These are phyloP conservation scores for Amphiduros pacificus DNA, from an alignment of 2,888 invertebrate species.

Conservation along the genomic window DNA sequence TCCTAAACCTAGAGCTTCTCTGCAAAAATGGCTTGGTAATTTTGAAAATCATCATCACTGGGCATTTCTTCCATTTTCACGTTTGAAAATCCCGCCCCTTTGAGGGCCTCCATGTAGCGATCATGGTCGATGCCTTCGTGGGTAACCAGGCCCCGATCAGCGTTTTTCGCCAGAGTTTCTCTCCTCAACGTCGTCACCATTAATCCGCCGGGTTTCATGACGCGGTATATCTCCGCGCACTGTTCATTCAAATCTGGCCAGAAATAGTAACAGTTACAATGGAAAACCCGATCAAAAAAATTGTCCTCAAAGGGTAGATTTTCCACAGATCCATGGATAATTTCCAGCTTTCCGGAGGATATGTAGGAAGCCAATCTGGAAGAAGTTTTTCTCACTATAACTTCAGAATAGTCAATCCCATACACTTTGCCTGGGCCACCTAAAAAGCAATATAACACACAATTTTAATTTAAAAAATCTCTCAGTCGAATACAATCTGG, in stretches of 20 bases:
- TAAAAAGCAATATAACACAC: no score
- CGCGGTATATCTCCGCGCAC: slow-evolving; percentile 40
- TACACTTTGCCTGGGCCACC: no score
- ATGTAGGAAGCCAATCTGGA: no score
- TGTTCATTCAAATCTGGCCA: slow-evolving; percentile 40
- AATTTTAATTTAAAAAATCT: no score
- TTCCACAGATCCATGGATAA: slow-evolving; percentile 33
- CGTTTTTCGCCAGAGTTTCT: no score
- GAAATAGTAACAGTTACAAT: slow-evolving; percentile 50
- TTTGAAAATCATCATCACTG: background rate
- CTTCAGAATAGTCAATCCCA: no score
- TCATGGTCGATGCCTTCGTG: no score
- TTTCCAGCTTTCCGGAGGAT: slow-evolving; percentile 37
- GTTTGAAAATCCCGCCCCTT: slow-evolving; percentile 39
- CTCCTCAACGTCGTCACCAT: slow-evolving; percentile 42
- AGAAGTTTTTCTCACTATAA: no score
- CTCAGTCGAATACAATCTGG: no score
- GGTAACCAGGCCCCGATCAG: no score
- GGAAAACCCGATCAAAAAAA: slow-evolving; percentile 45
- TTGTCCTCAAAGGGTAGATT: slow-evolving; percentile 38
- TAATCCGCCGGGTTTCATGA: slow-evolving; percentile 41
- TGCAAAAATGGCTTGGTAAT: slow-evolving; percentile 35
- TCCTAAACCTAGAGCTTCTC: no score
- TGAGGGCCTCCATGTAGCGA: slow-evolving; percentile 40
- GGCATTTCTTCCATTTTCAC: slow-evolving; percentile 30